phyloP scores from a whole-genome alignment of 1,140 invertebrate species.

The Aphaenogaster floridana region DNA sequence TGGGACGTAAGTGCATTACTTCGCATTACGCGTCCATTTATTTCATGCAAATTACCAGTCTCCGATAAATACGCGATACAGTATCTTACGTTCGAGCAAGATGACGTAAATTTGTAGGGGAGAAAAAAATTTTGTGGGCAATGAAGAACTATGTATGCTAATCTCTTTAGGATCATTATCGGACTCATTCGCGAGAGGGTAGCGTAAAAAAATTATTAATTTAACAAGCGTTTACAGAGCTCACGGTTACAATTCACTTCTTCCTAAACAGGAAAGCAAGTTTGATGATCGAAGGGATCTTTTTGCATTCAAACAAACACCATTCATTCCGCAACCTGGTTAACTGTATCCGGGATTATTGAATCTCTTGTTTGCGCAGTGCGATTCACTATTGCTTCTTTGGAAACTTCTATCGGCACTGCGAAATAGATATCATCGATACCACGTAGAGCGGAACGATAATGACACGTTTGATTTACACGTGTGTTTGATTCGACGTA shows the following conservation, averaged over 20 bases:
- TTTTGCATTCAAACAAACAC: conserved; percentile 19
- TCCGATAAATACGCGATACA: not conserved
- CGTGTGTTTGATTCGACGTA: conserved; percentile 10
- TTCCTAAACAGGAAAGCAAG: not conserved
- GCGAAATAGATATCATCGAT: conserved; percentile 50
- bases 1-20: not conserved
- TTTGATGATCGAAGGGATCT: not conserved
- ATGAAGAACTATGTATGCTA: not conserved
- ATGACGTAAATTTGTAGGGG: not conserved
- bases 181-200: not conserved
- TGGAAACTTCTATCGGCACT: conserved; percentile 27
- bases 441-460: conserved; percentile 59
- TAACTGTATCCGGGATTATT: conserved; percentile 58
- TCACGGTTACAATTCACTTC: not conserved
- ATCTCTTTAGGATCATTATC: conserved; percentile 1
- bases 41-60: conserved; percentile 21
- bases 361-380: conserved; percentile 45
- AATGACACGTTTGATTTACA: conserved; percentile 58
- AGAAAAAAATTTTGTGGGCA: not conserved
- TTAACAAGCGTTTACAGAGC: conserved; percentile 13
- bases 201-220: not conserved
- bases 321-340: conserved; percentile 18
- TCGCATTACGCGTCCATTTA: not conserved
- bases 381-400: conserved; percentile 44
- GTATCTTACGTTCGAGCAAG: not conserved